A percentile compares a stretch with the other conserved stretches of the same genome.
These are phyloP conservation scores for Eilema depressum DNA, from an alignment of 2,888 invertebrate genomes.

Conservation along the genomic window DNA sequence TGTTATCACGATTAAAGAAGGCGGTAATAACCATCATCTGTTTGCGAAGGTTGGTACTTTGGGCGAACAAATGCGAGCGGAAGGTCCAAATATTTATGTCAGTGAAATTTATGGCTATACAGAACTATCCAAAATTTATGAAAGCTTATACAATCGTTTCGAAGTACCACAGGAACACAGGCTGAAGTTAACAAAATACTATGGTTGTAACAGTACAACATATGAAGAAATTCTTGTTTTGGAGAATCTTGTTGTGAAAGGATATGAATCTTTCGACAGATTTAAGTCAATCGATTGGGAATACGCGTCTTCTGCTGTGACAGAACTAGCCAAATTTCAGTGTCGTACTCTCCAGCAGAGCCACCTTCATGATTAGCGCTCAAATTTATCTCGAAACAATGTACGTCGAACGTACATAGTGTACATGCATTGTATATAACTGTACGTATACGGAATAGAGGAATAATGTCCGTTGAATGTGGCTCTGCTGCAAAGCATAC, in stretches of 20 bases:
- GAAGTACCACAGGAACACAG: background rate
- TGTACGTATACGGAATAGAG: no score
- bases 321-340: constrained; percentile 61
- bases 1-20: constrained; percentile 40
- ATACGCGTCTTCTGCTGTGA: constrained; percentile 51
- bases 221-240: constrained; percentile 12
- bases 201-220: background rate
- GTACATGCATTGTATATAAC: no score
- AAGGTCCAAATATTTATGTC: constrained; percentile 27
- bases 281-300: constrained; percentile 10
- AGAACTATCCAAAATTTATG: constrained; percentile 45
- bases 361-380: no score
- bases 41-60: constrained; percentile 66
- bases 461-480: no score
- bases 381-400: no score
- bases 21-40: constrained; percentile 46
- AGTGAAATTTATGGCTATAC: constrained; percentile 45
- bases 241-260: constrained; percentile 6
- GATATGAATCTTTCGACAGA: constrained; percentile 14
- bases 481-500: no score
- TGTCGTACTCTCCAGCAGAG: no score
- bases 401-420: no score
- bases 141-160: constrained; percentile 11
- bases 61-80: constrained; percentile 55
- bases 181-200: constrained; percentile 5